A percentile compares a stretch with the other conserved stretches of the same genome.
These are phyloP conservation scores for Xiphydria camelus DNA, from an alignment of 2,888 invertebrate genomes.

Conservation along the genomic window DNA sequence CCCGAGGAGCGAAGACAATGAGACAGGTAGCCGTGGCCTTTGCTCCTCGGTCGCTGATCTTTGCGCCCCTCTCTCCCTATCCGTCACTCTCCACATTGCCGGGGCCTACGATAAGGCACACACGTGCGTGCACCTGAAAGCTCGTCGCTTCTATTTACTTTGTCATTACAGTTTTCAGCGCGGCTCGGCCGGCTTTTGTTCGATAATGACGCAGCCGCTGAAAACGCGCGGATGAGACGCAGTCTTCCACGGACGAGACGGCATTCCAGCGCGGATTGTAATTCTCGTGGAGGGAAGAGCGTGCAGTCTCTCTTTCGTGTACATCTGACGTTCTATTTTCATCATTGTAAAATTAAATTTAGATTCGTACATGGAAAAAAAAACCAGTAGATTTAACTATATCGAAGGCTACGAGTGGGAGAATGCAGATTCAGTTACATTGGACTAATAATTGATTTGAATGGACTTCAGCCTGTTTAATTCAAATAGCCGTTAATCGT, in stretches of 20 bases:
- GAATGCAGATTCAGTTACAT: too few relatives aligned
- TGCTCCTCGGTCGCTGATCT: constrained; percentile 21
- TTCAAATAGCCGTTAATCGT: too few relatives aligned
- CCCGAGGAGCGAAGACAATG: constrained; percentile 9
- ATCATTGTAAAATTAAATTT: too few relatives aligned
- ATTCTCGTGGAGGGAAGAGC: too few relatives aligned
- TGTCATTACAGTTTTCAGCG: constrained; percentile 17
- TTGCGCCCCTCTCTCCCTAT: constrained; percentile 13
- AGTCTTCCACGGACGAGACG: background rate
- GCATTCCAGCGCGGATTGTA: background rate
- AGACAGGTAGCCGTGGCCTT: constrained; percentile 11
- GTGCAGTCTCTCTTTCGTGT: too few relatives aligned
- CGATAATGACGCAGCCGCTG: constrained; percentile 10
- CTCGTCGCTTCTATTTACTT: constrained; percentile 27
- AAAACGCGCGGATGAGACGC: background rate
- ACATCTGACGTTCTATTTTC: too few relatives aligned
- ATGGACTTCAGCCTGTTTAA: too few relatives aligned
- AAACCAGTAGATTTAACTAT: too few relatives aligned
- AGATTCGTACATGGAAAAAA: too few relatives aligned
- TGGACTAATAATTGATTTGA: too few relatives aligned
- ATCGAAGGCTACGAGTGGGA: too few relatives aligned
- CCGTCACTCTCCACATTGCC: background rate
- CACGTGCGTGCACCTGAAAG: constrained; percentile 17
- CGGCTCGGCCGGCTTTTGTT: constrained; percentile 13
- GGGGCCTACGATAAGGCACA: constrained; percentile 1